Percentiles rank a stretch among this genome's conserved stretches.
These are phyloP conservation scores for Heliconius charithonia DNA, from an alignment of 2,888 invertebrate species.

Conservation along the genomic window DNA sequence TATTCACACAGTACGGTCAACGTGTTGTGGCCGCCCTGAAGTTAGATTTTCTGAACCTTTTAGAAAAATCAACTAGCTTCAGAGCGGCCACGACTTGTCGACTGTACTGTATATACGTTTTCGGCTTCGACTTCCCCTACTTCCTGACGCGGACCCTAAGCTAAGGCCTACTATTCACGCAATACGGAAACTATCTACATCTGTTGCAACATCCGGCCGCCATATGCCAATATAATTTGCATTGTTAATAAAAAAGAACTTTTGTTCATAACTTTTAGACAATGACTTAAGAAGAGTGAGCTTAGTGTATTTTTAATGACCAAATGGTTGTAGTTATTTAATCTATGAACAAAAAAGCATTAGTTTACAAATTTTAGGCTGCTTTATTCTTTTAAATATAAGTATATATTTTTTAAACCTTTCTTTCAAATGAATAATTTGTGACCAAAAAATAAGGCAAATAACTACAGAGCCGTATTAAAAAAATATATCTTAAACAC, in stretches of 20 bases:
- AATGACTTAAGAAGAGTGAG: neutral
- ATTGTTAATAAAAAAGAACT: constrained; percentile 27
- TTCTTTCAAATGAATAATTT: neutral
- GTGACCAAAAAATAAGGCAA: neutral
- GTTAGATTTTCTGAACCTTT: too few species aligned
- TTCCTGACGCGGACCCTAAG: constrained; percentile 11
- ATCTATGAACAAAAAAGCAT: neutral
- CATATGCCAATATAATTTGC: constrained; percentile 41
- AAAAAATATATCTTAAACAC: neutral
- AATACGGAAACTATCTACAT: constrained; percentile 33
- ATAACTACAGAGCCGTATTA: neutral
- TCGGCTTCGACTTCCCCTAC: neutral
- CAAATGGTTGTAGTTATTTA: neutral
- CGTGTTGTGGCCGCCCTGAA: too few species aligned
- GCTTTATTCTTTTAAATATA: neutral
- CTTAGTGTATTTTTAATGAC: neutral
- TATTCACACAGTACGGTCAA: too few species aligned
- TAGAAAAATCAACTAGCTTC: too few species aligned
- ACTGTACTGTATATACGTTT: neutral
- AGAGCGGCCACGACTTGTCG: neutral
- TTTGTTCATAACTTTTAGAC: constrained; percentile 3
- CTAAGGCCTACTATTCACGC: constrained; percentile 3
- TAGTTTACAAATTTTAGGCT: neutral
- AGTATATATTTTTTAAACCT: neutral
- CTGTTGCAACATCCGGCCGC: constrained; percentile 34